phyloP scores from a whole-genome alignment of 2,113 vertebrate species.

The Cairina moschata region DNA sequence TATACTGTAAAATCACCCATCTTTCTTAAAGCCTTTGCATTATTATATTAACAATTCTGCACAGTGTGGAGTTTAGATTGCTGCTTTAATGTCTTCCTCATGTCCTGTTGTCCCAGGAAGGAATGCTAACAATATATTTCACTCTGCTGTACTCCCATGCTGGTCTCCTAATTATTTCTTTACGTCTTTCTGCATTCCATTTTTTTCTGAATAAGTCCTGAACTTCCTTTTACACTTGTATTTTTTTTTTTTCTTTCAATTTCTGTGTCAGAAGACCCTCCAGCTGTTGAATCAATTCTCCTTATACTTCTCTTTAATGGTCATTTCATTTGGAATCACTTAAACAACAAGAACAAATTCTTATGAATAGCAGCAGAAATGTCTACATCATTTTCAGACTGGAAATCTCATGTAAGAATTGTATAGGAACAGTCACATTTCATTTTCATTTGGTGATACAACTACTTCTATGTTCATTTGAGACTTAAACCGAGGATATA shows the following conservation, averaged over 20 bases:
- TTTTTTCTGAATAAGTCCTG: not conserved
- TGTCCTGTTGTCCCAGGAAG: not conserved
- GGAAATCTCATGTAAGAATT: not conserved
- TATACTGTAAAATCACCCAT: not conserved
- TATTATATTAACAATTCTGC: not conserved
- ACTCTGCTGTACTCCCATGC: not conserved
- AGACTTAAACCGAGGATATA: not conserved
- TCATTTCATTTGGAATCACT: not conserved
- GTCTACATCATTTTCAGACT: not conserved
- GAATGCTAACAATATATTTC: not conserved
- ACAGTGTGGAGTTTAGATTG: not conserved
- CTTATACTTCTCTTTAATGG: not conserved
- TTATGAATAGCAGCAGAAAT: not conserved
- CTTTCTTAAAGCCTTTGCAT: not conserved
- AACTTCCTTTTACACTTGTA: not conserved
- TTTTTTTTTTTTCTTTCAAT: not conserved
- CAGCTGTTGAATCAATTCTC: not conserved
- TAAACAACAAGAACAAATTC: not conserved
- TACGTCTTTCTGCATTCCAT: not conserved
- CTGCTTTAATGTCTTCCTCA: not conserved
- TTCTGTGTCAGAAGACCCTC: not conserved
- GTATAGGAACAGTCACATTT: not conserved
- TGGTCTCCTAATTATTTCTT: not conserved
- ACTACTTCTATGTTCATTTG: not conserved
- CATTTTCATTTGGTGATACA: not conserved